A percentile compares a stretch with the other conserved stretches of the same genome.
phyloP scores from a whole-genome alignment of 2,888 invertebrate genomes.

The Rhynchonema sp. region DNA sequence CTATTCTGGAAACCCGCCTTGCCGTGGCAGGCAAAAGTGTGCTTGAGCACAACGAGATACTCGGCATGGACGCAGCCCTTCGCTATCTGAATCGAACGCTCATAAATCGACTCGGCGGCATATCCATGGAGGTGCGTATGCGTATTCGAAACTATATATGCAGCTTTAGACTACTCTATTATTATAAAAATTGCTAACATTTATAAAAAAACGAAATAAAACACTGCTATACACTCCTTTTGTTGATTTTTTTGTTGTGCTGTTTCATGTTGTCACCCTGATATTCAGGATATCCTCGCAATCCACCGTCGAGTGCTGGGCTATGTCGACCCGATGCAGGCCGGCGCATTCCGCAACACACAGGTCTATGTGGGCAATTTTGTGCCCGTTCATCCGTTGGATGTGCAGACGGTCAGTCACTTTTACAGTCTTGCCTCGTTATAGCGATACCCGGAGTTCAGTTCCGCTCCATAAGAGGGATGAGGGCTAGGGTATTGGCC shows the following conservation, averaged over 20 bases:
- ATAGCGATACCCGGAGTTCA: too few relatives aligned
- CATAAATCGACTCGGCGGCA: conserved; percentile 42
- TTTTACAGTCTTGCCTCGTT: too few relatives aligned
- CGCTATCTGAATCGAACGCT: conserved; percentile 59
- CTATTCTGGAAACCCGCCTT: conserved; percentile 60
- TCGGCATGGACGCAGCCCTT: conserved; percentile 72
- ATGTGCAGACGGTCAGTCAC: neutral
- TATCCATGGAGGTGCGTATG: conserved; percentile 11
- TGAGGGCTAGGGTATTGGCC: too few relatives aligned
- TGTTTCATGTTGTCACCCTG: too few relatives aligned
- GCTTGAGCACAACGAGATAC: conserved; percentile 85
- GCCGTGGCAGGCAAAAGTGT: conserved; percentile 68
- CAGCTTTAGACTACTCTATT: too few relatives aligned
- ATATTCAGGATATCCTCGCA: conserved; percentile 69
- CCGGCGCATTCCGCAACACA: conserved; percentile 64
- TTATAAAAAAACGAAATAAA: too few relatives aligned
- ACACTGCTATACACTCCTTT: too few relatives aligned
- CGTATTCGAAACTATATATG: too few relatives aligned
- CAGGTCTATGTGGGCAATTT: conserved; percentile 91
- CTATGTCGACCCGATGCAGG: conserved; percentile 76
- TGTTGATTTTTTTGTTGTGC: neutral
- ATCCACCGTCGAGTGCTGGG: conserved; percentile 80
- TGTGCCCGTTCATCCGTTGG: conserved; percentile 8
- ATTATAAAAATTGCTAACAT: too few relatives aligned
- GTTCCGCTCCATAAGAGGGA: too few relatives aligned